phyloP scores from a whole-genome alignment of 2,113 vertebrate species.

The Bufo gargarizans region DNA sequence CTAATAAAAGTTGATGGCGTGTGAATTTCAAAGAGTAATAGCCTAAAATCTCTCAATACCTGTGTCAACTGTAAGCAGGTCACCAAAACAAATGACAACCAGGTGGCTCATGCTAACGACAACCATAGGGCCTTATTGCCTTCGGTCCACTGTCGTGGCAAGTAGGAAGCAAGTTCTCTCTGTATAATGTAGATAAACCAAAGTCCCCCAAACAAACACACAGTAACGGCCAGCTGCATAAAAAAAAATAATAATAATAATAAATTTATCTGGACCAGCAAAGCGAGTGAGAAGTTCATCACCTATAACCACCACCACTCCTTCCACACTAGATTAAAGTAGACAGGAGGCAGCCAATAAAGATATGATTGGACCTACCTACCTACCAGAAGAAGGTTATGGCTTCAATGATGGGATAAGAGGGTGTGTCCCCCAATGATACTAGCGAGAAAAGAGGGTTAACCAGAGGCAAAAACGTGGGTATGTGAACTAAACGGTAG shows the following conservation, averaged over 20 bases:
- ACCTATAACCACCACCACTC: not conserved
- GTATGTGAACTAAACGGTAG: constrained; percentile 40
- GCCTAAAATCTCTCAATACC: not conserved
- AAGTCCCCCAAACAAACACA: not conserved
- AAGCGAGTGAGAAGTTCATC: not conserved
- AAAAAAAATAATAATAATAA: too few relatives aligned
- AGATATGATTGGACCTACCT: constrained; percentile 6
- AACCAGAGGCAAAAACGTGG: constrained; percentile 30
- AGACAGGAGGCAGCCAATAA: not conserved
- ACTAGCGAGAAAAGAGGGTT: too few relatives aligned
- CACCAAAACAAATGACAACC: not conserved
- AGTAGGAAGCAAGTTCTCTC: not conserved
- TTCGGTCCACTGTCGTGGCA: not conserved
- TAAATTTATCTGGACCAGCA: too few relatives aligned
- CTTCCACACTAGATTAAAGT: not conserved
- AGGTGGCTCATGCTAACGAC: not conserved
- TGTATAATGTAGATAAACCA: not conserved
- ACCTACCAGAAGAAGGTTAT: constrained; percentile 12
- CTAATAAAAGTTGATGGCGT: not conserved
- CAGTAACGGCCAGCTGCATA: not conserved
- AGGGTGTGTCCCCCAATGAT: too few relatives aligned
- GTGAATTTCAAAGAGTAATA: not conserved
- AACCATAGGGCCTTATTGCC: not conserved
- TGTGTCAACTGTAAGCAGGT: too few relatives aligned
- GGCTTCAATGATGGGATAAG: constrained; percentile 43